Base-by-base conservation (phyloP, 2,888 invertebrate species). In the Epinotia bilunana region DNA sequence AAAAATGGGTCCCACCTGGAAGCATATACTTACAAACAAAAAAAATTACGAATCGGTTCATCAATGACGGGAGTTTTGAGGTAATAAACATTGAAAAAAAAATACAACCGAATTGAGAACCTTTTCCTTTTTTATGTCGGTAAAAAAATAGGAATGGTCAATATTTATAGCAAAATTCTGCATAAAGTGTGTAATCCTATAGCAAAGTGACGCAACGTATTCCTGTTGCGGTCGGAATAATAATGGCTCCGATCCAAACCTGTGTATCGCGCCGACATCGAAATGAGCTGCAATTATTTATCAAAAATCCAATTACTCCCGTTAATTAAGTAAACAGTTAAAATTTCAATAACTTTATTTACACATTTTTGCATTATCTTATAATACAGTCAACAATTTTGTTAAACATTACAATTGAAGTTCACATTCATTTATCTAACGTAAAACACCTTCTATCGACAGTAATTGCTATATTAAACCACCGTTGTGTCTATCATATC, bases 301-400 rank as follows among this genome's bases (percentile, higher is more conserved):
- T 73, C 65, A 71, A 65, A 71, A 65, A 60, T 60, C 53, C 53
- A 61, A 61, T 73, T 73, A 62, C 64, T 53, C 57, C 63, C 12
- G 43, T 75, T 76, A 84, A 82, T 82, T 62, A 87, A 87, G 84
- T 76, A 57, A 72, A 61, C 55, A 57, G 78, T 81, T 81, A 88
- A 91, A 92, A 91, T 85, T 87, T 91, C 88, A 85, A 89, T 93
- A 94, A 94, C 93, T 94, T 93, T 94, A 94, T 93, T 93, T 94
- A 93, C 93, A 94, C 85, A 88, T 58, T 85, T 87, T 92, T 92
- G 92, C 91, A 92, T 92, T 92, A 91, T 91, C 91, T 89, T 90
- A 93, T 93, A 92, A 92, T 91, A 94, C 93, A 93, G 90, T 93
- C 91, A 94, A 94, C 93, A 93, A 92, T 90, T 89, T 83, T 81